phyloP scores from a whole-genome alignment of 1,140 invertebrate genomes.

The Drosophila funebris region DNA sequence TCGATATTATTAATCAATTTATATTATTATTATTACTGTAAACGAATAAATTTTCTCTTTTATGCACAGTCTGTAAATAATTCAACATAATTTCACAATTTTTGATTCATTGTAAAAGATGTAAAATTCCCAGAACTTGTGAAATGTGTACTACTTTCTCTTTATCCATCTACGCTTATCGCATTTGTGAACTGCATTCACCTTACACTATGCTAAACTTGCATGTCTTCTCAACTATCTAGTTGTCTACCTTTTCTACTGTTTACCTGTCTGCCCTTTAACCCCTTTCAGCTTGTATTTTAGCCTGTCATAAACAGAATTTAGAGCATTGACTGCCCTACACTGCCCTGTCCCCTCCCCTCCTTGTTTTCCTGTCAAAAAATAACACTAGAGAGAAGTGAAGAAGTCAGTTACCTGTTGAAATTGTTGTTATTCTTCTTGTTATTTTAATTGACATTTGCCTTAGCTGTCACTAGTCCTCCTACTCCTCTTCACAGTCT shows the following conservation, averaged over 20 bases:
- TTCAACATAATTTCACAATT: no score
- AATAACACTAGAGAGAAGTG: conserved; percentile 34
- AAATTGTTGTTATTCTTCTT: conserved; percentile 53
- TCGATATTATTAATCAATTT: no score
- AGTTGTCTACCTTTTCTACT: neutral
- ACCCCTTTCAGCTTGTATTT: conserved; percentile 3
- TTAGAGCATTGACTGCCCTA: conserved; percentile 19
- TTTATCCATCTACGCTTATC: neutral
- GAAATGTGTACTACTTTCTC: neutral
- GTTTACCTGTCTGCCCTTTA: conserved; percentile 20
- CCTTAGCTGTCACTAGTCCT: conserved; percentile 28
- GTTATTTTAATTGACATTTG: conserved; percentile 76
- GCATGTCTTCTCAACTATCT: conserved; percentile 30
- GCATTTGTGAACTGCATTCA: conserved; percentile 5
- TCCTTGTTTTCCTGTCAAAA: conserved; percentile 30
- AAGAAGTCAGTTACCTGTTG: conserved; percentile 75
- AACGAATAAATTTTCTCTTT: no score
- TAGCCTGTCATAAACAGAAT: conserved; percentile 28
- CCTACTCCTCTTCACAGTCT: conserved; percentile 30
- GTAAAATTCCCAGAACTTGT: neutral
- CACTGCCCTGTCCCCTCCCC: neutral
- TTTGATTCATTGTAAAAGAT: no score
- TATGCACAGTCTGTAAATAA: no score
- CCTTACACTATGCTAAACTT: conserved; percentile 16
- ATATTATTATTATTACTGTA: no score